Conservation (phyloP, 2,888 invertebrate genomes). For the Rotaria magnacalcarata region DNA sequence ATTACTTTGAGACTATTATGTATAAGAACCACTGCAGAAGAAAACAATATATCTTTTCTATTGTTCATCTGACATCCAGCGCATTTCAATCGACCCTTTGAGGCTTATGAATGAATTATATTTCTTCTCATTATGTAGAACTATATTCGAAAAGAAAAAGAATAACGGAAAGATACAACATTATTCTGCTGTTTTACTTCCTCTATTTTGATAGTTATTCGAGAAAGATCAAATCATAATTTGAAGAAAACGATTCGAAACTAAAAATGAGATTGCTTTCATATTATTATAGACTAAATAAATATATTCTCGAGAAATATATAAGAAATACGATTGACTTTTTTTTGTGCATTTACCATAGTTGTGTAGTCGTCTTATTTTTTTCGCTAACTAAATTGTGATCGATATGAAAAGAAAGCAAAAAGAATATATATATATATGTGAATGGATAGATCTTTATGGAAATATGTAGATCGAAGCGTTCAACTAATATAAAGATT, state of each 20-base stretch:
- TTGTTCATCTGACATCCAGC: neutral
- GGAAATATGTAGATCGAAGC: neutral
- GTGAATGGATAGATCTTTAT: neutral
- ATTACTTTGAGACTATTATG: neutral
- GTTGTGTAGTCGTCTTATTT: neutral
- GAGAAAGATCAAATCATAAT: neutral
- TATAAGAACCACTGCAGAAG: neutral
- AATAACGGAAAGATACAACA: neutral
- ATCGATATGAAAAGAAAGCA: neutral
- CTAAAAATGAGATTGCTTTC: neutral
- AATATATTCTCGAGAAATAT: neutral
- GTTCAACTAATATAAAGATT: neutral
- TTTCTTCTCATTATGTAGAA: neutral
- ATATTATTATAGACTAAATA: neutral
- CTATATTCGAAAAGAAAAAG: neutral
- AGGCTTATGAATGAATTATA: neutral
- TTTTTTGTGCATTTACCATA: neutral
- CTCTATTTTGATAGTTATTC: neutral
- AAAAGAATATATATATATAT: neutral
- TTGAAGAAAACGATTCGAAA: neutral
- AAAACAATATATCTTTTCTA: neutral
- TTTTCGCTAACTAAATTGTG: neutral
- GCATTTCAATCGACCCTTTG: neutral
- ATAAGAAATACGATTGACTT: neutral
- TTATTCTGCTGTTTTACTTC: neutral